These are phyloP conservation scores for Gryllus longicercus DNA, from an alignment of 2,888 invertebrate genomes.

Conservation along the genomic window DNA sequence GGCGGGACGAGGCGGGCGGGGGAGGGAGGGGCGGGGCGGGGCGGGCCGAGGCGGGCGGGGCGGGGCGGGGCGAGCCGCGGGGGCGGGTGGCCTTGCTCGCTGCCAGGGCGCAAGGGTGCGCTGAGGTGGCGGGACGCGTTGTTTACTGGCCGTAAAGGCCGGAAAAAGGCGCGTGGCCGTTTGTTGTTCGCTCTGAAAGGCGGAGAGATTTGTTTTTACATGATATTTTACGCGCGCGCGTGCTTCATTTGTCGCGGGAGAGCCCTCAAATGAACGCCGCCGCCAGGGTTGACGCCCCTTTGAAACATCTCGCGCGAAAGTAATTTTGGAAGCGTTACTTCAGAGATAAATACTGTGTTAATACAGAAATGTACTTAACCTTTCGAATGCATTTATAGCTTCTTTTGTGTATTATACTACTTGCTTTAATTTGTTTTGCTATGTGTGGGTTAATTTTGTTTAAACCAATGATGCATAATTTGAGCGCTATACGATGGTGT, in stretches of 20 bases:
- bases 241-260: not conserved
- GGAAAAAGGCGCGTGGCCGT: not conserved
- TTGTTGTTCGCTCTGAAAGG: not conserved
- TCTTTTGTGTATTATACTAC: not conserved
- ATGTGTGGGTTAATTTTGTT: not conserved
- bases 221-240: not conserved
- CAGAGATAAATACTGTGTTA: not conserved
- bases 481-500: too few species aligned
- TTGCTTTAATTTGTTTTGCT: not conserved
- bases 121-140: not conserved
- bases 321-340: not conserved
- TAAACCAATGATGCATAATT: not conserved
- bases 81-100: not conserved
- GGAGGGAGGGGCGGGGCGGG: too few species aligned
- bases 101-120: not conserved
- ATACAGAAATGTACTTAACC: not conserved
- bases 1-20: too few species aligned
- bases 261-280: conserved; percentile 3
- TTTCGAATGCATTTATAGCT: not conserved
- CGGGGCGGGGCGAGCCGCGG: not conserved
- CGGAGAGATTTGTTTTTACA: not conserved
- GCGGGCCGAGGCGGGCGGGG: too few species aligned
- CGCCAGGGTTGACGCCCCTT: not conserved
- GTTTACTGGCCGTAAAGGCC: not conserved
- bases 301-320: not conserved